A percentile compares a stretch with the other conserved stretches of the same genome.
Conservation (phyloP, 2,113 vertebrate species). For the Scalopus aquaticus region DNA sequence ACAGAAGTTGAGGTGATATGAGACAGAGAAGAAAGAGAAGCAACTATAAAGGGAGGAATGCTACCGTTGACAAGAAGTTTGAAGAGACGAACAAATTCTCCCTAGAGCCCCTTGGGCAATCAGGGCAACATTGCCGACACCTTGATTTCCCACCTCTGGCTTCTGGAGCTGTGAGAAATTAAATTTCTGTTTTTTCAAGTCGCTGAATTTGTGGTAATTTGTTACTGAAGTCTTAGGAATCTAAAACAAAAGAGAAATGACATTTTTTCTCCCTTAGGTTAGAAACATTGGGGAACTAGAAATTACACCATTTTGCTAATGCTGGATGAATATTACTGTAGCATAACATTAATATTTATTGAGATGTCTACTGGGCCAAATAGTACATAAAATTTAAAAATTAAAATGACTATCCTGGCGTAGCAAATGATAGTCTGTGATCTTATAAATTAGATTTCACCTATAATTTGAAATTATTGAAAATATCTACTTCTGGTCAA, state of each 20-base stretch:
- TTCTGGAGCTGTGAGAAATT: neutral
- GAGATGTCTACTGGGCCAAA: neutral
- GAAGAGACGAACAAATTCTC: neutral
- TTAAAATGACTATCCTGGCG: neutral
- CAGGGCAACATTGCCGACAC: rapidly evolving
- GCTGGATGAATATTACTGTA: neutral
- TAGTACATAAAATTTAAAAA: slow-evolving; percentile 31
- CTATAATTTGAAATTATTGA: neutral
- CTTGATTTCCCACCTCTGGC: neutral
- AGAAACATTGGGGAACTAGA: neutral
- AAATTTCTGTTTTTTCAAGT: neutral
- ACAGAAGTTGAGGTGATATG: neutral
- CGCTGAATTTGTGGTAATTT: neutral
- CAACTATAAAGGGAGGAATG: neutral
- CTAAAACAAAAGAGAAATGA: neutral
- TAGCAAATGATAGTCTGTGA: neutral
- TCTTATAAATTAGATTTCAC: neutral
- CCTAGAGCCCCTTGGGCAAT: neutral
- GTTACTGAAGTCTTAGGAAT: neutral
- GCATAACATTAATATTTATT: slow-evolving; percentile 21
- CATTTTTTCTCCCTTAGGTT: neutral
- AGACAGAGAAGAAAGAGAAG: neutral
- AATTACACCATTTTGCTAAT: slow-evolving; percentile 8
- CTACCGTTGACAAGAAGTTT: neutral
- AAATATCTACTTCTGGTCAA: neutral